Evolutionary conservation across 2,797 vertebrate species (phyloP), one percentile per base, ranked within the genome.

Genomic region (Pseudotriccus pelzelni): DNA sequence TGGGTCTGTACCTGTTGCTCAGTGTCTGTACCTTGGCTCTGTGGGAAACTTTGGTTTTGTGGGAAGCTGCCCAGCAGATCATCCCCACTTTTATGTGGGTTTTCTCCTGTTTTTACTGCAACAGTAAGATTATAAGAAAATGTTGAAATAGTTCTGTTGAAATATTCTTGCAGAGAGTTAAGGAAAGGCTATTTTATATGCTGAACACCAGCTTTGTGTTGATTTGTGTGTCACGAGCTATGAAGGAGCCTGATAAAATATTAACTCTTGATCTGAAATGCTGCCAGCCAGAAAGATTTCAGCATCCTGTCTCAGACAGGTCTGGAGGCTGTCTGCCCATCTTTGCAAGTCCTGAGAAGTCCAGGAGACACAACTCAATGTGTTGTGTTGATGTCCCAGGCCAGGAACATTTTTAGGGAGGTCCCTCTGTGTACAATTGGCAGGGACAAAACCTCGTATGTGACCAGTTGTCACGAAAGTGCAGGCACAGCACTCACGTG

Each of bases 71-170:
- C 66, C 72, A 55, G 21, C 43, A 30, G 5, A 32, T 43, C 32
- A 2, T 67, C 24, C 15, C 39, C 15, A 3, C 27, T 80, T 59
- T 6, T 34, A 0, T n/a, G 9, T 36, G 7, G 10, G 3, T 10
- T 25, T 60, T 70, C 82, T 79, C 62, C 53, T 76, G 10, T 0
- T 18, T 69, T 64, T 90, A 24, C 20, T 74, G 17, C 43, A 24
- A 20, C 15, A 77, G 11, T 1, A 55, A 23, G 19, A 39, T 68
- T 66, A 7, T 63, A 46, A 72, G 34, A 47, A 70, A 90, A 19
- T 6, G 0, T 62, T 52, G 50, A 19, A 52, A 11, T 52, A 30
- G 28, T 28, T 70, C 41, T 15, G 1, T 37, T 63, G 53, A 64
- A 74, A 37, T 15, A 62, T 24, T 22, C n/a, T 66, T 52, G 14